phyloP scores from a whole-genome alignment of 2,797 vertebrate genomes.

The Mastacembelus armatus region DNA sequence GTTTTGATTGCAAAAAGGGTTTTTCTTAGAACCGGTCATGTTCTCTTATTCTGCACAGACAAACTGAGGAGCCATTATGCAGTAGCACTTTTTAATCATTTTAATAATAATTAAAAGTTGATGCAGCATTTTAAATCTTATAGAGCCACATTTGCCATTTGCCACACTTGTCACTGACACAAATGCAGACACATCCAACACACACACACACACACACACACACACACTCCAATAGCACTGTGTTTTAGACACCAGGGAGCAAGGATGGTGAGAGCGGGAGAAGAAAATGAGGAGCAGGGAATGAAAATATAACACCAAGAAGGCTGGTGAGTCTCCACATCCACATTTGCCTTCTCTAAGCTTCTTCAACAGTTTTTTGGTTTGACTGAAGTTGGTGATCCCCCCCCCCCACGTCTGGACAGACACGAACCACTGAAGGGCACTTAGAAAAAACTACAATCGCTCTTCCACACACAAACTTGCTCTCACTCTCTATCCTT shows the following conservation, averaged over 20 bases:
- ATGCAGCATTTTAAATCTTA: slow-evolving; percentile 74
- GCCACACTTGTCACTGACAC: slow-evolving; percentile 52
- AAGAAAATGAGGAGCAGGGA: slow-evolving; percentile 14
- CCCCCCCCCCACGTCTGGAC: no score
- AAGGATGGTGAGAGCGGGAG: slow-evolving; percentile 9
- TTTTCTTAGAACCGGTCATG: background rate
- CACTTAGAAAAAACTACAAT: slow-evolving; percentile 20
- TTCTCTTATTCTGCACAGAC: background rate
- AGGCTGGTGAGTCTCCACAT: slow-evolving; percentile 7
- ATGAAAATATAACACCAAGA: slow-evolving; percentile 33
- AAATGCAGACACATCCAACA: slow-evolving; percentile 31
- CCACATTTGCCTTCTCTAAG: slow-evolving; percentile 26
- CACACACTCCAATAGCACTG: background rate
- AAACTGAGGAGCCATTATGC: background rate
- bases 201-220: slow-evolving; percentile 14
- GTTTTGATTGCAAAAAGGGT: background rate
- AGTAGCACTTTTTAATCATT: background rate
- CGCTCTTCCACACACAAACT: slow-evolving; percentile 36
- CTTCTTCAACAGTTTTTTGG: slow-evolving; percentile 8
- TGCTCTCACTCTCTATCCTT: slow-evolving; percentile 51
- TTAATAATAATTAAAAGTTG: slow-evolving; percentile 31
- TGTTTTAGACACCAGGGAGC: slow-evolving; percentile 14
- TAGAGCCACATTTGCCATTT: slow-evolving; percentile 76
- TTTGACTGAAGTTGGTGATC: slow-evolving; percentile 6
- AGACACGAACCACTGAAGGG: slow-evolving; percentile 20